A percentile compares a stretch with the other conserved stretches of the same genome.
These are phyloP conservation scores for Scolanthus callimorphus DNA, from an alignment of 92 coral and sea anemone species.

Conservation along the genomic window DNA sequence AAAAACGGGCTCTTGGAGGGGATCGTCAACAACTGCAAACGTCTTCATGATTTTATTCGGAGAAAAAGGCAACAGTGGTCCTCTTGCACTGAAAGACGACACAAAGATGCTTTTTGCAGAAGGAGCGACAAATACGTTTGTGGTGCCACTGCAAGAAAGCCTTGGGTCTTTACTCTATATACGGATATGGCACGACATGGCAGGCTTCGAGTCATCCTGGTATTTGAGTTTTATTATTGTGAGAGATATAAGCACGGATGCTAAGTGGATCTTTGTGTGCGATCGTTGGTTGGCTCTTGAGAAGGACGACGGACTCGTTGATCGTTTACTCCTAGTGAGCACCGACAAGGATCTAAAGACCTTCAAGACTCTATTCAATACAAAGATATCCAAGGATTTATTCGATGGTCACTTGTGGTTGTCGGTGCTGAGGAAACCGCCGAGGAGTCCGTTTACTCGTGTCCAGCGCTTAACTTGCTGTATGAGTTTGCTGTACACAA, in stretches of 20 bases:
- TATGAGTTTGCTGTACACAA: slow-evolving; percentile 61
- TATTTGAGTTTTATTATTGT: slow-evolving; percentile 43
- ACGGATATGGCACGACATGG: slow-evolving; percentile 56
- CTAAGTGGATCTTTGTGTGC: slow-evolving; percentile 50
- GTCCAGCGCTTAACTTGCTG: slow-evolving; percentile 82
- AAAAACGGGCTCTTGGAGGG: slow-evolving; percentile 47
- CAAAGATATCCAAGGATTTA: slow-evolving; percentile 54
- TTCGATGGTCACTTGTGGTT: slow-evolving; percentile 82
- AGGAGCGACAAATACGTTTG: slow-evolving; percentile 53
- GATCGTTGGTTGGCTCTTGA: slow-evolving; percentile 75
- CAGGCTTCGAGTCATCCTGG: slow-evolving; percentile 49
- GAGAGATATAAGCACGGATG: slow-evolving; percentile 25
- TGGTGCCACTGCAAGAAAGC: slow-evolving; percentile 26
- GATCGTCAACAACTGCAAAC: slow-evolving; percentile 53
- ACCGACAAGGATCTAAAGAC: slow-evolving; percentile 40
- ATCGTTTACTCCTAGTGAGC: slow-evolving; percentile 38
- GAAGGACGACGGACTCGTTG: slow-evolving; percentile 62
- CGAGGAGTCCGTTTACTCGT: slow-evolving; percentile 72
- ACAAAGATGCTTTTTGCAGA: slow-evolving; percentile 48
- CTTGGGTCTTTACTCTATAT: slow-evolving; percentile 46
- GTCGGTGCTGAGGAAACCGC: slow-evolving; percentile 68
- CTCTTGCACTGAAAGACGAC: slow-evolving; percentile 28
- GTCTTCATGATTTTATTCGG: slow-evolving; percentile 41
- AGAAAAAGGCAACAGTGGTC: slow-evolving; percentile 29
- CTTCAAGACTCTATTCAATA: slow-evolving; percentile 53